phyloP scores from a whole-genome alignment of 1,140 invertebrate genomes.

The Melipona quadrifasciata region DNA sequence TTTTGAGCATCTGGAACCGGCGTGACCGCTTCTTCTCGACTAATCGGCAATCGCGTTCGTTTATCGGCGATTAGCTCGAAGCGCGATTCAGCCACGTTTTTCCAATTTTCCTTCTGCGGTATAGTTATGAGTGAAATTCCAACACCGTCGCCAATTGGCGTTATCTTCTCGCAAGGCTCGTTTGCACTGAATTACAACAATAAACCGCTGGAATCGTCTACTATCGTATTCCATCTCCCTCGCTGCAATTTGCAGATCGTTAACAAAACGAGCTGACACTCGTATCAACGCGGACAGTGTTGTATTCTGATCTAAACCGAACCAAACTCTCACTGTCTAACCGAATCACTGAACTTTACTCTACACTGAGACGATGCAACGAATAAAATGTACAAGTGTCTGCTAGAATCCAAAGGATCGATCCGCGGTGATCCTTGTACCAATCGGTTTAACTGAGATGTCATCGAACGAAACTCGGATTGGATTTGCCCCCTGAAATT shows the following conservation, averaged over 20 bases:
- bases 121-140: not conserved
- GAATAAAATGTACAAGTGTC: too few species aligned
- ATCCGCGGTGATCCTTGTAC: too few species aligned
- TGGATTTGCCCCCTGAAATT: too few species aligned
- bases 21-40: not conserved
- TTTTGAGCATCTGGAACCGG: not conserved
- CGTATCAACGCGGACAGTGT: not conserved
- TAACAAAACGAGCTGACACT: not conserved
- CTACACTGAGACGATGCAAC: too few species aligned
- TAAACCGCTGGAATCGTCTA: not conserved
- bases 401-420: too few species aligned
- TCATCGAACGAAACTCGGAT: too few species aligned
- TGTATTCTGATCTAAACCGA: not conserved
- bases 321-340: too few species aligned
- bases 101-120: not conserved
- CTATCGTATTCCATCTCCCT: not conserved
- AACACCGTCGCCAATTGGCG: not conserved
- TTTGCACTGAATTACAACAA: not conserved
- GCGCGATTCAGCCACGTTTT: fast-evolving
- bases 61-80: not conserved
- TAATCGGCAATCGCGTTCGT: not conserved
- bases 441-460: too few species aligned
- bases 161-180: not conserved
- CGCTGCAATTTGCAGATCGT: not conserved
- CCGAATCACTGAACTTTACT: too few species aligned